Base-by-base conservation (phyloP, 2,113 vertebrate genomes). In the Grammomys dolichurus region DNA sequence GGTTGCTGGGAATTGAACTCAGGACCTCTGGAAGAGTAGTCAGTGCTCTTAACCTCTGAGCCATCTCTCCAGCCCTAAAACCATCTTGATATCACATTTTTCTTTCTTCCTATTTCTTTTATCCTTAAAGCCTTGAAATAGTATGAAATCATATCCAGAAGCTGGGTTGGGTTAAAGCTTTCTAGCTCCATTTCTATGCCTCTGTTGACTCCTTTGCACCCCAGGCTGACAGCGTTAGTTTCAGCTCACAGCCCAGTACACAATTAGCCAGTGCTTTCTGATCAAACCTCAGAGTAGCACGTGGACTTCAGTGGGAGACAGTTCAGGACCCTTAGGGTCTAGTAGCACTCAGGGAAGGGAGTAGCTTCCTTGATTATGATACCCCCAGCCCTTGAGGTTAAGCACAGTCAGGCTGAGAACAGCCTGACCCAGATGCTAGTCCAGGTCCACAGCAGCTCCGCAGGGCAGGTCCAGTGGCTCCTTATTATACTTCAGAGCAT, bases 401-500 rank as follows among this genome's bases (percentile, higher is more conserved):
- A 69, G 63, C 82, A 72, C 11, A 36, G 72, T 4, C 40, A 28
- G 48, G 46, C 19, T 19, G 48, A 73, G 31, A n/a, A 67, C 31
- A 0, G 60, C 14, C 46, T 65, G 63, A 20, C 36, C 16, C 1
- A 11, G 67, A 51, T 81, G 14, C 20, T 20, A 7, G 22, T 0
- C 7, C 5, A 10, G 75, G 36, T 63, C 81, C 13, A 40, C 2
- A 0, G 48, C 28, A 1, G 65, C 19, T 54, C 63, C 0, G 4
- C 1, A 1, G n/a, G 63, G 89, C 93, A 1, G 26, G 70, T 90
- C 89, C 13, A 40, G 58, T 2, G 0, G 36, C 2, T 43, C 19
- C 67, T 58, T 17, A 3, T 9, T 10, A 7, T 1, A 20, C 36
- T 54, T 51, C 6, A 40, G 2, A 9, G 75, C 0, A 2, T 9